Evolutionary conservation across 1,140 invertebrate genomes (phyloP).

Genomic region (Limonius californicus): DNA sequence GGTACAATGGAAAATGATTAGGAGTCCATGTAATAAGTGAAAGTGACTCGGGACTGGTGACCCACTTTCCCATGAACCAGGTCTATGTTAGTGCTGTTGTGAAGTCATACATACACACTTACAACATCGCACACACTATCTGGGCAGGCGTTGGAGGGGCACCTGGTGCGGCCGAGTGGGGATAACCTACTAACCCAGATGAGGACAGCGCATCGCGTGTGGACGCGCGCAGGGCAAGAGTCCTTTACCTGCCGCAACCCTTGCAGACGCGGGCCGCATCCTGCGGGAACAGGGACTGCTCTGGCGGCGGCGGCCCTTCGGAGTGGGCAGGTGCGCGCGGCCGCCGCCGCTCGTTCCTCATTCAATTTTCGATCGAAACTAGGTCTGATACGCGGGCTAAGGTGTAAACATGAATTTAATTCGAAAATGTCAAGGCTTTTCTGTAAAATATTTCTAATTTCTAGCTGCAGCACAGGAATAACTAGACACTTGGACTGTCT

Average conservation of each 20-base stretch:
- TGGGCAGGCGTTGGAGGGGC: conserved; percentile 41
- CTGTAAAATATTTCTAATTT: not conserved
- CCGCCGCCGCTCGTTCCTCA: not conserved
- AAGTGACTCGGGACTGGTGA: conserved; percentile 58
- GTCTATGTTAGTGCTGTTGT: conserved; percentile 59
- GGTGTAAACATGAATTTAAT: not conserved
- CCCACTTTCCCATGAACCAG: conserved; percentile 64
- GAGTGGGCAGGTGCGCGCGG: not conserved
- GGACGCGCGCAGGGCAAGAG: conserved; percentile 23
- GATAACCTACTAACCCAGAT: conserved; percentile 67
- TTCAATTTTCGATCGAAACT: not conserved
- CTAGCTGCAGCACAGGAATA: too few species aligned
- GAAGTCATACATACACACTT: conserved; percentile 41
- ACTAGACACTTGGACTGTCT: too few species aligned
- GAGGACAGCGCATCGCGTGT: conserved; percentile 43
- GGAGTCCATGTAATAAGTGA: conserved; percentile 64
- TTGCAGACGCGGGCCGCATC: conserved; percentile 10
- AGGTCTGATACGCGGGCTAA: too few species aligned
- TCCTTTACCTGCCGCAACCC: conserved; percentile 39
- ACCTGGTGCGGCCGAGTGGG: conserved; percentile 49
- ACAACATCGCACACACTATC: conserved; percentile 21
- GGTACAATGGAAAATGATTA: conserved; percentile 62
- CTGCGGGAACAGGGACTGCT: not conserved
- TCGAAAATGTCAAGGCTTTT: not conserved
- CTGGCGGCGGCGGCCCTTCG: not conserved